Evolutionary conservation across 2,888 invertebrate genomes (phyloP), one percentile per base, ranked within the genome.

Genomic region (Trypoxylon attenuatum): DNA sequence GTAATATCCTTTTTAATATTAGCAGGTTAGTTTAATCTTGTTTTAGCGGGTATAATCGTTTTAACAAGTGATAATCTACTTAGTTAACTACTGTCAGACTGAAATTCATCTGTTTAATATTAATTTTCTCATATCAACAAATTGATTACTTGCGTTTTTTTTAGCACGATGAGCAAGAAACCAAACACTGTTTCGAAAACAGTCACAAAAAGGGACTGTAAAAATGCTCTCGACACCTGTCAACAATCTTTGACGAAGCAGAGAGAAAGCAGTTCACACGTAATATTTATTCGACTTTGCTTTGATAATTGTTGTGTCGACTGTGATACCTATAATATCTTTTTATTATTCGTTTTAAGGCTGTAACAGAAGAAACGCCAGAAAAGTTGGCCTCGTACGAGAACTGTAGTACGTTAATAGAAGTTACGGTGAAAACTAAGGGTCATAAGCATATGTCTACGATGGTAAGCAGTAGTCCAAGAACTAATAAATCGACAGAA

Each of bases 351-450:
- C 4, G 39, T 59, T 59, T 66, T 10, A 22, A 79, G 76, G 38
- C 41, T 5, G 18, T 61, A 6, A 29, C 53, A 10, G 29, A 18
- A 18, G 29, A 39, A 10, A 33, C 73, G 27, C 39, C 71, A 1
- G 69, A 71, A 8, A 71, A 63, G 13, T 27, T 75, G 39, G 43
- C 72, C 15, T 33, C 67, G 6, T 60, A 64, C 22, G 71, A 72
- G 10, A 69, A 80, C 59, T 63, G 66, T 13, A 71, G 74, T 10
- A 71, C 77, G 1, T 49, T 78, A 4, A 57, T 82, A 21, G 79
- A 81, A 73, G 65, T 83, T 21, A 79, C 73, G 2, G 69, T 83
- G 0, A 80, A 76, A 51, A 58, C 62, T n/a, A 73, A 76, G 21
- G 73, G 65, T 10, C 76, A 62, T 13, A 82, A 82, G 53, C 72